Base-by-base conservation (phyloP, 2,113 vertebrate species). In the Eulacestoma nigropectus region DNA sequence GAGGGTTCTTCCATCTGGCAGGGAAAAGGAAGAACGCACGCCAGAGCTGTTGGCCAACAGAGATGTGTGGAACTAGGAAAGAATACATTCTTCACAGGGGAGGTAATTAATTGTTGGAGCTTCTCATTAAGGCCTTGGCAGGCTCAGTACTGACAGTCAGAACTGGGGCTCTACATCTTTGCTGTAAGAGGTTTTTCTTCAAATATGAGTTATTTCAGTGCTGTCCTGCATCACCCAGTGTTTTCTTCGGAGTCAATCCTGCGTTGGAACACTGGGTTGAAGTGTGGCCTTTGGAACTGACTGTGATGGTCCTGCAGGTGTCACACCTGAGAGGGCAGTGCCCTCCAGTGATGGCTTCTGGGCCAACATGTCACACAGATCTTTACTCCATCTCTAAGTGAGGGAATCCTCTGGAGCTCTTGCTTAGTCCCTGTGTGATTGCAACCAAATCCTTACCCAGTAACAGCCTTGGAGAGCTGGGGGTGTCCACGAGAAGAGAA, bases 371-470 rank as follows among this genome's bases (percentile, higher is more conserved):
- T 8, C 5, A 13, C 62, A 39, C 20, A 7, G 41, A 11, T 25
- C 56, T 21, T 42, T 11, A 17, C 21, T 46, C 39, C 59, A 20
- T 22, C 49, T 22, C 35, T 2, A 8, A 22, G 41, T 0, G 14
- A 69, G 7, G 46, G 27, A 74, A 23, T 18, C 27, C 62, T 65
- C 42, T 21, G 27, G 32, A 6, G 4, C 21, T 52, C 57, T 22
- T 2, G 0, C 39, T 50, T 6, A 16, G 11, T 42, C 35, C 53
- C 13, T 1, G 4, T 14, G 19, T 11, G 15, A 29, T 15, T 67
- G 26, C 15, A 63, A 41, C 10, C 22, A 68, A 60, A 52, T 21
- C 55, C 46, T 37, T 4, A 63, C 32, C 5, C 1, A 44, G 29
- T 7, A 55, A 76, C 21, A 53, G 78, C 30, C 20, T 62, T 62